These are phyloP conservation scores for Anolis carolinensis DNA, from an alignment of 2,113 vertebrate species.

Conservation along the genomic window DNA sequence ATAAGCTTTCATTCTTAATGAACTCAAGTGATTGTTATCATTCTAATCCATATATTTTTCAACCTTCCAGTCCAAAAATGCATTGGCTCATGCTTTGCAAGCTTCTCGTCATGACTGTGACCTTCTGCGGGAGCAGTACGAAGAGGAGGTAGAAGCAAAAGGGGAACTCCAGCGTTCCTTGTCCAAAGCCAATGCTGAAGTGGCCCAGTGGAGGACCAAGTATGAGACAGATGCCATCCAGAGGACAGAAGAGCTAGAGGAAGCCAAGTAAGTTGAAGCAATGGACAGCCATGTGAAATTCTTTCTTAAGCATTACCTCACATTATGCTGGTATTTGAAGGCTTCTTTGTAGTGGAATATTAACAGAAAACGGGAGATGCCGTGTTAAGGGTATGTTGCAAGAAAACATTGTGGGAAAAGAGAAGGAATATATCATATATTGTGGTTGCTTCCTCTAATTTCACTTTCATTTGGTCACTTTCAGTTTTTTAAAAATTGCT, in stretches of 20 bases:
- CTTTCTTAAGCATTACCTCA: too few species aligned
- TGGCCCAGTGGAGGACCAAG: conserved; percentile 94
- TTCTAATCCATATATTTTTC: conserved; percentile 7
- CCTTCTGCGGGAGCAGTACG: conserved; percentile 91
- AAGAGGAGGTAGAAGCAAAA: conserved; percentile 91
- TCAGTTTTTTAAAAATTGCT: neutral
- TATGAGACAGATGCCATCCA: conserved; percentile 94
- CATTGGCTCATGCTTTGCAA: conserved; percentile 89
- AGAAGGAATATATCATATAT: neutral
- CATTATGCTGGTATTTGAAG: neutral
- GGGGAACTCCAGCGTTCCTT: conserved; percentile 87
- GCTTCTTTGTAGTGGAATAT: neutral
- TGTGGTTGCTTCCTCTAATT: neutral
- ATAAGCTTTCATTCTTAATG: neutral
- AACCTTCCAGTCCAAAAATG: conserved; percentile 82
- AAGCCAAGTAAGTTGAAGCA: conserved; percentile 86
- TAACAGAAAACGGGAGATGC: neutral
- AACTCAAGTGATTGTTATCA: neutral
- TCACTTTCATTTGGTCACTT: neutral
- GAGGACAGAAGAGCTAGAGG: conserved; percentile 92
- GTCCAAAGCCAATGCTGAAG: conserved; percentile 90
- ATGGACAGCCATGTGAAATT: neutral
- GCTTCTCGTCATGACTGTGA: conserved; percentile 89
- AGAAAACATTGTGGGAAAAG: neutral
- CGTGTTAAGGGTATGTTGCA: neutral